Conservation (phyloP, 1,140 invertebrate species). For the Hyphantria cunea region DNA sequence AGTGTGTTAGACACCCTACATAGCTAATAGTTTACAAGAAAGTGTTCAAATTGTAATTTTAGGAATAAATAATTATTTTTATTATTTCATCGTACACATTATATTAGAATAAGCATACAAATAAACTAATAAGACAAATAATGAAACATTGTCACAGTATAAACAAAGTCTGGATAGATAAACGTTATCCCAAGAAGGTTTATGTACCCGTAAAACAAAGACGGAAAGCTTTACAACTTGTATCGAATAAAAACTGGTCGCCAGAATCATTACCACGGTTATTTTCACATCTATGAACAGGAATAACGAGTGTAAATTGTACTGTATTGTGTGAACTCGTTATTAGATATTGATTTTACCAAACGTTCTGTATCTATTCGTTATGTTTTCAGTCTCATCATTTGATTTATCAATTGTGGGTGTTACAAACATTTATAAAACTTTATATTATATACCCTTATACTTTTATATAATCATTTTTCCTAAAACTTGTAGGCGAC, state of each 20-base stretch:
- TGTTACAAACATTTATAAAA: background rate
- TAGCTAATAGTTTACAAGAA: too few relatives aligned
- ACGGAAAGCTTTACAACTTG: background rate
- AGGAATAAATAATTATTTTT: too few relatives aligned
- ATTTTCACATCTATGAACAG: constrained; percentile 42
- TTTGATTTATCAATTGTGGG: constrained; percentile 11
- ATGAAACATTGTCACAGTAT: too few relatives aligned
- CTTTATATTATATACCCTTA: background rate
- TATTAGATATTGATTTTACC: constrained; percentile 33
- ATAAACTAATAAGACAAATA: background rate
- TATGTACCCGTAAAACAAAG: constrained; percentile 12
- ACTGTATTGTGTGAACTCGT: constrained; percentile 10
- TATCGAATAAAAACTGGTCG: constrained; percentile 15
- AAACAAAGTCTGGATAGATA: background rate
- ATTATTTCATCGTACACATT: background rate
- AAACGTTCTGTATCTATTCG: background rate
- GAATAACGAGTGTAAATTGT: constrained; percentile 41
- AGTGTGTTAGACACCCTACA: too few relatives aligned
- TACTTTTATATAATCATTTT: too few relatives aligned
- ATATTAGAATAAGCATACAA: background rate
- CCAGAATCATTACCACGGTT: constrained; percentile 37
- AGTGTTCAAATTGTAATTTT: too few relatives aligned
- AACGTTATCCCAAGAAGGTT: background rate
- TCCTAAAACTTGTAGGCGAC: too few relatives aligned
- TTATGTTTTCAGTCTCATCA: constrained; percentile 11